These are phyloP conservation scores for Chloroclystis v-ata DNA, from an alignment of 2,888 invertebrate species.

Conservation along the genomic window DNA sequence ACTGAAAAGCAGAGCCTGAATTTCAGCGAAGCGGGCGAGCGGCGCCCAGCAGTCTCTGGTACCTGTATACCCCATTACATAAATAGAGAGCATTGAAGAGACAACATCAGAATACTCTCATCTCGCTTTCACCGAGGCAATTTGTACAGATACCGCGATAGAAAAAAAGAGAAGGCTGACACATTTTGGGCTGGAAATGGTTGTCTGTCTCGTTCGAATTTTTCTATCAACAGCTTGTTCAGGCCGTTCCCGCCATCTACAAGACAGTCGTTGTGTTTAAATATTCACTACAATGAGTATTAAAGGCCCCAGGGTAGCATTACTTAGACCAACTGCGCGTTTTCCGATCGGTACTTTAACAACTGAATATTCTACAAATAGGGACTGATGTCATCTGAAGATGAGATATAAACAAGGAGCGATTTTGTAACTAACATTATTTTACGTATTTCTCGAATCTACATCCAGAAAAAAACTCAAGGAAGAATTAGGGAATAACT, in stretches of 20 bases:
- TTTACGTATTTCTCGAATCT: too few species aligned
- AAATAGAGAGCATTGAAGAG: conserved; percentile 34
- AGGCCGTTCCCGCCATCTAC: conserved; percentile 25
- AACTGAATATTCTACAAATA: conserved; percentile 6
- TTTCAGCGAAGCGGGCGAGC: conserved; percentile 26
- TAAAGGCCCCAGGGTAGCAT: conserved; percentile 11
- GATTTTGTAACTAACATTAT: too few species aligned
- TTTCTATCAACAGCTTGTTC: conserved; percentile 27
- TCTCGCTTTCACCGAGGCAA: conserved; percentile 24
- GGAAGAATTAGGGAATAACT: too few species aligned
- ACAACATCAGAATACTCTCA: conserved; percentile 27
- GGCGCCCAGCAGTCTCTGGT: conserved; percentile 69
- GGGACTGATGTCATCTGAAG: too few species aligned
- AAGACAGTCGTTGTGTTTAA: conserved; percentile 23
- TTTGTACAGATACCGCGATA: conserved; percentile 9
- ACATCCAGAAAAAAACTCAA: too few species aligned
- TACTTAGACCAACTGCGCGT: conserved; percentile 7
- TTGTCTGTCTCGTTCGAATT: conserved; percentile 22
- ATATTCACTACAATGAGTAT: conserved; percentile 30
- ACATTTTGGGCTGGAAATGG: conserved; percentile 12
- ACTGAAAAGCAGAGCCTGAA: conserved; percentile 39
- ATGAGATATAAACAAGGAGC: too few species aligned
- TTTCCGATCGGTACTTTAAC: conserved; percentile 5
- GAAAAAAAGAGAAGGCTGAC: conserved; percentile 19
- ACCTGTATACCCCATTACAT: conserved; percentile 32